Conservation (phyloP, 1,140 invertebrate species). For the Bursaphelenchus mucronatus region DNA sequence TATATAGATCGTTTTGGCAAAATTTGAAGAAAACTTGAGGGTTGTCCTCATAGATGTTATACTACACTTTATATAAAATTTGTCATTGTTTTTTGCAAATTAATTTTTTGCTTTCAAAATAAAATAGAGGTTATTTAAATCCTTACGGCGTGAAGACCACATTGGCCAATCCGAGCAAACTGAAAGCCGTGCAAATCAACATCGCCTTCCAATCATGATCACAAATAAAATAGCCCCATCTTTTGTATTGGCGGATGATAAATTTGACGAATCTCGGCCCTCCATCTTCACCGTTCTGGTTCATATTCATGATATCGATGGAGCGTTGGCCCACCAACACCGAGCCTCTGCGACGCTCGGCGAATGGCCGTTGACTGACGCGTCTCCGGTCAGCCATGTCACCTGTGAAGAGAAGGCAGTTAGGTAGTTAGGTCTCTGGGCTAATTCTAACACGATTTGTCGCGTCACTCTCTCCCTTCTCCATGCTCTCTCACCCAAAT, state of each 20-base stretch:
- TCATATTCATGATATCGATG: conserved; percentile 46
- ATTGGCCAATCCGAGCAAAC: conserved; percentile 47
- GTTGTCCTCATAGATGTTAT: no score
- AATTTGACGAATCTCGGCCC: conserved; percentile 56
- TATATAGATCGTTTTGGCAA: no score
- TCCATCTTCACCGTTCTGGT: conserved; percentile 23
- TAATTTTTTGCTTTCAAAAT: background rate
- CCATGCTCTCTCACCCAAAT: no score
- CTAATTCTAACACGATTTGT: no score
- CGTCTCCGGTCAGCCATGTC: conserved; percentile 12
- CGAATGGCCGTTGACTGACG: conserved; percentile 24
- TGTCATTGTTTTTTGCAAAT: conserved; percentile 25
- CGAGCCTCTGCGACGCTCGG: conserved; percentile 39
- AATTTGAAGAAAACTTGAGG: no score
- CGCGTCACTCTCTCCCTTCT: no score
- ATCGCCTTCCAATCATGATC: conserved; percentile 57
- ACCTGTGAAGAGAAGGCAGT: no score
- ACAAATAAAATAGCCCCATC: conserved; percentile 55
- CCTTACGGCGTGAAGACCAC: conserved; percentile 46
- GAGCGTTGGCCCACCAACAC: conserved; percentile 50
- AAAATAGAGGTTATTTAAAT: background rate
- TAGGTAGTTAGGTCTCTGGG: no score
- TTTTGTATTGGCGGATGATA: conserved; percentile 46
- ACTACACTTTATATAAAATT: conserved; percentile 21
- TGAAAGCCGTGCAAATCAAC: conserved; percentile 54